phyloP scores from a whole-genome alignment of 1,140 invertebrate genomes.

The Lutraria rhynchaena region DNA sequence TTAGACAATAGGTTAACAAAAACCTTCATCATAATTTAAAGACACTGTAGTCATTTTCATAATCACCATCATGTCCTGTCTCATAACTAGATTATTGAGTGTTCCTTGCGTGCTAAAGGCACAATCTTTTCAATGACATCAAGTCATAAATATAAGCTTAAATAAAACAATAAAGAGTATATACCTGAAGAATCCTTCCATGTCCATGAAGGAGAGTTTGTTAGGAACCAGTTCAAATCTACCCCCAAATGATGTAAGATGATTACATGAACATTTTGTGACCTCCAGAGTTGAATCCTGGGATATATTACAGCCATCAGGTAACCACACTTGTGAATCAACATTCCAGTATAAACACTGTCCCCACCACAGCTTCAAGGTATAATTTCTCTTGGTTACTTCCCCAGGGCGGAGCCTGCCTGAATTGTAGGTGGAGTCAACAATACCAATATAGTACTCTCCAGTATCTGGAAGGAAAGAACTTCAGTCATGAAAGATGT shows the following conservation, averaged over 20 bases:
- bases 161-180: no score
- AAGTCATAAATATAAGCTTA: no score
- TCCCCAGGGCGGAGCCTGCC: conserved; percentile 72
- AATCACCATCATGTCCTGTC: no score
- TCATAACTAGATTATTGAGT: no score
- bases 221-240: conserved; percentile 74
- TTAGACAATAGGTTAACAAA: no score
- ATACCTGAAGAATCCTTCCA: conserved; percentile 80
- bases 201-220: conserved; percentile 71
- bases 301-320: conserved; percentile 72
- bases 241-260: conserved; percentile 78
- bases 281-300: conserved; percentile 39
- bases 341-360: conserved; percentile 79
- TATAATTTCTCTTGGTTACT: conserved; percentile 73
- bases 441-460: conserved; percentile 74
- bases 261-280: conserved; percentile 73
- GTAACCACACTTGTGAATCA: conserved; percentile 66
- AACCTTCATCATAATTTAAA: no score
- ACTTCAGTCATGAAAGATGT: no score
- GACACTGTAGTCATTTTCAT: no score
- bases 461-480: conserved; percentile 68
- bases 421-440: conserved; percentile 76
- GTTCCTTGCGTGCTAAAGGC: no score
- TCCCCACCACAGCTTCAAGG: conserved; percentile 76
- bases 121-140: no score